Base-by-base conservation (phyloP, 2,888 invertebrate species). In the Lobophora halterata region DNA sequence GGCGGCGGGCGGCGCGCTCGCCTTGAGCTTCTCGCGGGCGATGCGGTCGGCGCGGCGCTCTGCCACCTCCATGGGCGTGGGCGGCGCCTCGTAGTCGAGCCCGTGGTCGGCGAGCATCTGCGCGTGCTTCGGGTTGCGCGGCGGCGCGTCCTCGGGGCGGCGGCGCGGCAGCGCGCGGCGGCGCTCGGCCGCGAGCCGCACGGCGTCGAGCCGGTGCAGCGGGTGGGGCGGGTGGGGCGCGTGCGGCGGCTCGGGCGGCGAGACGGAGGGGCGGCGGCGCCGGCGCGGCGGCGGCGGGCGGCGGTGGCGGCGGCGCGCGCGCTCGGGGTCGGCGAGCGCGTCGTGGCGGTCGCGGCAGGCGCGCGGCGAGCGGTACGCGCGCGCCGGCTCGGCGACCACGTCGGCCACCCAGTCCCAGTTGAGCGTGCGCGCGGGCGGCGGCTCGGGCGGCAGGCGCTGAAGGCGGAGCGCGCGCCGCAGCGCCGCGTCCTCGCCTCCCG, bases 331-430 rank as follows among this genome's bases (percentile, higher is more conserved):
- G 56, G 97, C 93, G 9, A 95, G 92, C 50, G 92, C 91, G 74
- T 98, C 98, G 78, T 97, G 98, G 16, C 98, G 91, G 70, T 92
- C 93, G 57, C 95, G 92, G 74, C 98, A 98, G 73, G 97, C 96
- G 66, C 97, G 95, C 8, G 97, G 92, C 19, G 97, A 95, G 43
- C 98, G 91, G 78, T 94, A 96, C 8, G 93, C 93, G 54, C 95
- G 91, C 27, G 96, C 94, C n/a, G 91, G 92, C 46, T 93, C 92
- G 77, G 94, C 97, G 1, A 98, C 97, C 58, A 95, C 91, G 69
- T 97, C 97, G 10, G 97, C 93, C 4, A 96, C 95, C 70, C 97
- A 90, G 73, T 99, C 98, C 98, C 98, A 99, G 87, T 99, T 99
- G 24, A 97, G 94, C 12, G 93, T 93, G 68, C 96, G 97, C 94